These are phyloP conservation scores for Ectemnius cavifrons DNA, from an alignment of 2,888 invertebrate genomes.

Conservation along the genomic window DNA sequence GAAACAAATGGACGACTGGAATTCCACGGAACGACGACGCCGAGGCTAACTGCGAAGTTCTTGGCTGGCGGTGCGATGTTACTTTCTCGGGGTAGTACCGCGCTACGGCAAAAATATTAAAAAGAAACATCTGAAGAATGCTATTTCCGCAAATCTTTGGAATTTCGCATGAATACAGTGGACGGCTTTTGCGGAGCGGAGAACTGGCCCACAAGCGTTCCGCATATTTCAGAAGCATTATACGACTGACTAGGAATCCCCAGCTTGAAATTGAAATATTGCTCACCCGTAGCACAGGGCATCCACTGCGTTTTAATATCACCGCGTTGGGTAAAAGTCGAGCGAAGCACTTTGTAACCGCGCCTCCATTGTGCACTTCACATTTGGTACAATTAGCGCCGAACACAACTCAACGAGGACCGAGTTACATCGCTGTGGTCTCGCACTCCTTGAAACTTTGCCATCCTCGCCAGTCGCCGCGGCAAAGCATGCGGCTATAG, in stretches of 20 bases:
- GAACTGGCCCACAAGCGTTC: neutral
- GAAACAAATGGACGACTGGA: conserved; percentile 36
- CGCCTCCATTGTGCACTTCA: conserved; percentile 1
- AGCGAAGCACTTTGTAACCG: neutral
- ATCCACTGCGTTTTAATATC: conserved; percentile 3
- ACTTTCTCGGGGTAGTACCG: neutral
- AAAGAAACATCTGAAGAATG: conserved; percentile 47
- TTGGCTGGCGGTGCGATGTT: neutral
- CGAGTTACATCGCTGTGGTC: neutral
- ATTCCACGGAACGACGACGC: conserved; percentile 56
- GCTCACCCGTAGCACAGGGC: neutral
- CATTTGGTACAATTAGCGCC: conserved; percentile 4
- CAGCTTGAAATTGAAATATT: conserved; percentile 4
- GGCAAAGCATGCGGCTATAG: neutral
- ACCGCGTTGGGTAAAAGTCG: neutral
- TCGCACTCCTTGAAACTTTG: neutral
- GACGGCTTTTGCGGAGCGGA: neutral
- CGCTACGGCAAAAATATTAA: neutral
- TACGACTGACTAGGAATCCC: neutral
- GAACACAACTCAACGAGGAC: conserved; percentile 3
- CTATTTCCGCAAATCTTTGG: conserved; percentile 39
- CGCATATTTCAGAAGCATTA: conserved; percentile 1
- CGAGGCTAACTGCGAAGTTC: conserved; percentile 16
- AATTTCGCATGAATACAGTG: conserved; percentile 23
- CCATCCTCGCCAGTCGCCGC: neutral